phyloP scores from a whole-genome alignment of 2,113 vertebrate genomes.

The Elachura formosa region DNA sequence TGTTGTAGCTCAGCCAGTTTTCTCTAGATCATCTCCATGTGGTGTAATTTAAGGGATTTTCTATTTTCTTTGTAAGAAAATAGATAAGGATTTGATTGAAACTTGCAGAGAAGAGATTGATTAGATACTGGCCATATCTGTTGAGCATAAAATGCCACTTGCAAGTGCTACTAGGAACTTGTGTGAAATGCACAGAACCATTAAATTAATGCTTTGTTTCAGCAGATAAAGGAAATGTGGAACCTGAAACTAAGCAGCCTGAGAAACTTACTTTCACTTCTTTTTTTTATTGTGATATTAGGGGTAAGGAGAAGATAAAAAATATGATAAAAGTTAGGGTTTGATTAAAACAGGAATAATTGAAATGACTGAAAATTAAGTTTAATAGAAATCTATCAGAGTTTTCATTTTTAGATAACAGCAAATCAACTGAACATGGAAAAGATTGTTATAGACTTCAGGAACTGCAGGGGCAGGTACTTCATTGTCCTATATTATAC shows the following conservation, averaged over 20 bases:
- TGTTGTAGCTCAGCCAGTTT: background rate
- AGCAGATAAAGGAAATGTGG: background rate
- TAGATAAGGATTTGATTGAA: background rate
- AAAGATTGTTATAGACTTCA: background rate
- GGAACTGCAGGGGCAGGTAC: background rate
- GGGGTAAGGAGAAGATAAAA: background rate
- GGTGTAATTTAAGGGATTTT: background rate
- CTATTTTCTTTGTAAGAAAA: background rate
- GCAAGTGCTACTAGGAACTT: background rate
- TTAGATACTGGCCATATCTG: background rate
- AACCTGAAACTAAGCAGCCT: background rate
- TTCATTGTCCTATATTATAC: background rate
- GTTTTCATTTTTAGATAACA: background rate
- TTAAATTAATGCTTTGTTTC: background rate
- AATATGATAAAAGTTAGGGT: background rate
- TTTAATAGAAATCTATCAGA: background rate
- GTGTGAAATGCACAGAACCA: background rate
- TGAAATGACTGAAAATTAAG: background rate
- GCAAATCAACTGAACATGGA: background rate
- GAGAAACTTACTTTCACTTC: background rate
- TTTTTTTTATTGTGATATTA: background rate
- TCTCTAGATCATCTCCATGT: background rate
- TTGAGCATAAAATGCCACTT: background rate
- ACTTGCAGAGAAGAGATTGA: background rate
- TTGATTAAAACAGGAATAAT: background rate